Base-by-base conservation (phyloP, 2,797 vertebrate species). In the Garrulus glandarius region DNA sequence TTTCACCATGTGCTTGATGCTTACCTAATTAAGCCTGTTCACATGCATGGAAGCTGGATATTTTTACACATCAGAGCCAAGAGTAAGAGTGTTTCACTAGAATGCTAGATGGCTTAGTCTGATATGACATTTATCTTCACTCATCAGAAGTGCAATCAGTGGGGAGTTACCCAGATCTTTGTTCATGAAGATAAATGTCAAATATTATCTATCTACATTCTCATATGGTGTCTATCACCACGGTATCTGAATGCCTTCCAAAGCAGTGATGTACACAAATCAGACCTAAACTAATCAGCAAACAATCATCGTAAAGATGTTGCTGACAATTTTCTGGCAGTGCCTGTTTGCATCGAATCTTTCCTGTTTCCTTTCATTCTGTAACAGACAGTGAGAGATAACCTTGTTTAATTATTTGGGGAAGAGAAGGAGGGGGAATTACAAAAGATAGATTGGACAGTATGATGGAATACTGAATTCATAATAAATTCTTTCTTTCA, bases 181-280 rank as follows among this genome's bases (percentile, higher is more conserved):
- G 83, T 93, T 94, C 41, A 23, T 70, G 85, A 86, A 96, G 96
- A 93, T 96, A 96, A 96, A 88, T 72, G 94, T 97, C 95, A 96
- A 90, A 94, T 92, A 63, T 86, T 95, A 88, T 97, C 95, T 79
- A 82, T 95, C 94, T 91, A 32, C 78, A 44, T 96, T 94, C 47
- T 96, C 34, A 34, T 56, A 80, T 16, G 71, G n/a, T 93, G 86
- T 94, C 92, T 94, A 77, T 96, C 86, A 80, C 83, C 74, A 79
- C 82, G 76, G 84, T 89, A 67, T 79, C 85, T 68, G 80, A 93
- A 79, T 91, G 80, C 74, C 85, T 97, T 90, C 67, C 85, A 88
- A 67, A 74, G 77, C 63, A 88, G 77, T 93, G 89, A 81, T 27
- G 52, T 88, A 84, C 87, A 92, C 87, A 82, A 77, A 94, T 95